Percentiles rank a stretch among this genome's conserved stretches.
phyloP scores from a whole-genome alignment of 2,888 invertebrate genomes.

The Tipula vernalis region DNA sequence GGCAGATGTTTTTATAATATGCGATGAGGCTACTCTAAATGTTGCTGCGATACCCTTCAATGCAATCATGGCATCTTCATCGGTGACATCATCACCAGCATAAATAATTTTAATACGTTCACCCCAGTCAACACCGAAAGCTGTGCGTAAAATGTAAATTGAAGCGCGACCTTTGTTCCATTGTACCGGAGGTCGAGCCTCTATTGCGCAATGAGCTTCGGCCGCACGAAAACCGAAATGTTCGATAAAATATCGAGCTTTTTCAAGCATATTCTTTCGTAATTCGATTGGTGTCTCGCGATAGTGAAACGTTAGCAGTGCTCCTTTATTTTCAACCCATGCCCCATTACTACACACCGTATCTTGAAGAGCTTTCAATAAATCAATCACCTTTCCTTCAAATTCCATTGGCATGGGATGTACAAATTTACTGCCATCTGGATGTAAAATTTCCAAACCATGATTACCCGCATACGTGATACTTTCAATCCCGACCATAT shows the following conservation, averaged over 20 bases:
- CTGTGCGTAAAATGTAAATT: conserved; percentile 78
- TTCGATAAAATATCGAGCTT: conserved; percentile 58
- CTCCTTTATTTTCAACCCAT: conserved; percentile 87
- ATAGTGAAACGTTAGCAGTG: conserved; percentile 75
- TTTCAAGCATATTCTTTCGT: conserved; percentile 54
- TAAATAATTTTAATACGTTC: conserved; percentile 82
- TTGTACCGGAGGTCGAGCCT: conserved; percentile 79
- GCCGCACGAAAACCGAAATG: conserved; percentile 67
- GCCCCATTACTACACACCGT: conserved; percentile 76
- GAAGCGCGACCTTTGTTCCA: conserved; percentile 87
- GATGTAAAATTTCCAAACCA: conserved; percentile 77
- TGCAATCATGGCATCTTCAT: conserved; percentile 84
- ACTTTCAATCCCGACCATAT: conserved; percentile 84
- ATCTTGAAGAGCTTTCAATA: conserved; percentile 69
- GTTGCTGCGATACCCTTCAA: conserved; percentile 88
- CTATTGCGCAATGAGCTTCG: conserved; percentile 74
- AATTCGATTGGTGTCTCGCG: conserved; percentile 64
- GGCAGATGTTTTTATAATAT: conserved; percentile 74
- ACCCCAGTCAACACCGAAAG: conserved; percentile 85
- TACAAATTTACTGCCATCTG: conserved; percentile 80
- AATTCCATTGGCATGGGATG: conserved; percentile 82
- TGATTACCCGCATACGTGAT: conserved; percentile 87
- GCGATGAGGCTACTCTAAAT: conserved; percentile 75
- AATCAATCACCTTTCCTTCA: conserved; percentile 62
- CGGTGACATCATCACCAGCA: conserved; percentile 78